Base-by-base conservation (phyloP, 2,797 vertebrate species). In the Poecilia picta region DNA sequence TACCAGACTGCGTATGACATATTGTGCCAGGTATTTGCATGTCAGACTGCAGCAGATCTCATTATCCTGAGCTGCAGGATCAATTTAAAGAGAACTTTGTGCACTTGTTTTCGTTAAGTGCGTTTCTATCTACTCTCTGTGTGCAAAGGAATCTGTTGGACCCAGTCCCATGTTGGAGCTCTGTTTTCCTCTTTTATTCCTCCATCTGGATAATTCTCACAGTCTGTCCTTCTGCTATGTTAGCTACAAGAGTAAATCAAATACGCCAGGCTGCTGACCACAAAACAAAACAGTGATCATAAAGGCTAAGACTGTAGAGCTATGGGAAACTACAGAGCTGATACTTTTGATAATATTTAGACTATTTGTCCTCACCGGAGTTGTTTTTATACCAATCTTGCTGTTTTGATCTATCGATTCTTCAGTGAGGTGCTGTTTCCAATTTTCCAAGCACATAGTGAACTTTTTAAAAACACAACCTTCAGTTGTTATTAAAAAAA, bases 61-160 rank as follows among this genome's bases (percentile, higher is more conserved):
- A 23, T 49, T 12, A 2, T 45, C 47, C 71, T 46, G 1, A 2
- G 15, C 70, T 57, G 25, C 20, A 55, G 76, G 77, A 15, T 51
- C 11, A 39, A 49, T 68, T 73, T 15, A 28, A 76, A 83, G 62
- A 77, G n/a, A 64, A 77, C 75, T 51, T 80, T 3, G 62, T 23
- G 11, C 74, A 81, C 47, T 31, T 76, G 55, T 80, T 72, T 74
- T 75, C 33, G 71, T 78, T 85, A 76, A 75, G 43, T 83, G 83
- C 81, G 72, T 55, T 51, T 46, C n/a, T 41, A 72, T 83, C 87
- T 75, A 71, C 78, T 59, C 53, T 51, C 25, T 80, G 47, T 53
- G 79, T 74, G 71, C 76, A 73, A 47, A 81, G 81, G 74, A 90
- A 78, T 88, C 82, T 45, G 36, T 73, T 87, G 75, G 81, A 85